Conservation (phyloP, 1,140 invertebrate species). For the Musca domestica region DNA sequence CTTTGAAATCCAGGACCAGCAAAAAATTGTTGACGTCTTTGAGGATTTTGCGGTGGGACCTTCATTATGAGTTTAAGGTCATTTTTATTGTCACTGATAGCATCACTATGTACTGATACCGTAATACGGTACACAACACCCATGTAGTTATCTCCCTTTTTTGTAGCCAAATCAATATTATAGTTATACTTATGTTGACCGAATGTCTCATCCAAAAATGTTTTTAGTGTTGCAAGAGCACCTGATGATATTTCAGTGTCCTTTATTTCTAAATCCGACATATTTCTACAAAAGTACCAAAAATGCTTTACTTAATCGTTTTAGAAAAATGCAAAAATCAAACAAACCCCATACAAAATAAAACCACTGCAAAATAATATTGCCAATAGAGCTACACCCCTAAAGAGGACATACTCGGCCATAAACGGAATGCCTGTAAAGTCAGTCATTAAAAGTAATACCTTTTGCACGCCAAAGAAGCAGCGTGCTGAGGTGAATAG, state of each 20-base stretch:
- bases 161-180: conserved; percentile 33
- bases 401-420: background rate
- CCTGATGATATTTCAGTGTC: background rate
- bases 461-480: conserved; percentile 28
- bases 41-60: conserved; percentile 39
- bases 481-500: background rate
- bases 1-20: conserved; percentile 42
- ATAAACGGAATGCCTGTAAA: background rate
- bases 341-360: conserved; percentile 41
- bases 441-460: conserved; percentile 26
- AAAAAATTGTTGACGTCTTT: conserved; percentile 45
- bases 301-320: conserved; percentile 22
- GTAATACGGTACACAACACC: conserved; percentile 47
- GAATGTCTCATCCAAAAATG: conserved; percentile 51
- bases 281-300: conserved; percentile 6
- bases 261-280: background rate
- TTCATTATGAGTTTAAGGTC: conserved; percentile 38
- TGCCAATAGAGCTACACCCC: background rate
- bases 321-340: conserved; percentile 18
- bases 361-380: background rate
- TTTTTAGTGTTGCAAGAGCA: conserved; percentile 1
- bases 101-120: conserved; percentile 13
- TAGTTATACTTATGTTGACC: conserved; percentile 44
- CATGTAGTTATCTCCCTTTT: conserved; percentile 52
- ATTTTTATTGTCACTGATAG: background rate